A percentile compares a stretch with the other conserved stretches of the same genome.
phyloP scores from a whole-genome alignment of 2,113 vertebrate genomes.

The Nanger granti region DNA sequence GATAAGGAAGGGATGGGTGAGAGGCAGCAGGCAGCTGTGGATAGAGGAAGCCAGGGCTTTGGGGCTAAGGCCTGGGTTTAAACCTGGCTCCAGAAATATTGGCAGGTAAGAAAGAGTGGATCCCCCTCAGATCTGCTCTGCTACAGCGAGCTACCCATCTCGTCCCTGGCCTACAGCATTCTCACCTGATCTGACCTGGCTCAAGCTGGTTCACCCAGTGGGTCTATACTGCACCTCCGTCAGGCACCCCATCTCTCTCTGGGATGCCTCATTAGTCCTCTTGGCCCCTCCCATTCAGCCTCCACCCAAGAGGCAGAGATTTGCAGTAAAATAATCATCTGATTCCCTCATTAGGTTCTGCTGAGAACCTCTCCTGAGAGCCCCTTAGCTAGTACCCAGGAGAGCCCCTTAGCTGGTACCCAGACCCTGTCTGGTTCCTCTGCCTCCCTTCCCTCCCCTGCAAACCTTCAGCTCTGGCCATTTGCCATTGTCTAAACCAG shows the following conservation, averaged over 20 bases:
- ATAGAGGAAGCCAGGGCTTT: background rate
- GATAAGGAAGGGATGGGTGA: background rate
- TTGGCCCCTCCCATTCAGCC: background rate
- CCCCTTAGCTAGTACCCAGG: background rate
- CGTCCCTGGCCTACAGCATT: too few relatives aligned
- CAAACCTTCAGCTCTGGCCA: background rate
- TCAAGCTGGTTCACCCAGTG: too few relatives aligned
- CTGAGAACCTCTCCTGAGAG: background rate
- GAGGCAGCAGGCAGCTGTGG: background rate
- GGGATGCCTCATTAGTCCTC: background rate
- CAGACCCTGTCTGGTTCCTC: background rate
- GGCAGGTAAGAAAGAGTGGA: background rate
- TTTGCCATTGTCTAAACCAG: background rate
- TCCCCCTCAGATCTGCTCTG: background rate
- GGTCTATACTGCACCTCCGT: accelerated
- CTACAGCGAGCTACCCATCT: background rate
- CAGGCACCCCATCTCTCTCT: background rate
- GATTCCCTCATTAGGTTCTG: background rate
- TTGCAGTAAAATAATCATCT: background rate
- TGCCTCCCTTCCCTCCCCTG: background rate
- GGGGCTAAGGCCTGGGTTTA: background rate
- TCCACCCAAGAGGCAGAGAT: background rate
- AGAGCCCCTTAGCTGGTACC: background rate
- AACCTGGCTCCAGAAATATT: background rate
- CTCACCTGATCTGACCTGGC: too few relatives aligned